These are phyloP conservation scores for Brachyptera risi DNA, from an alignment of 2,888 invertebrate genomes.

Conservation along the genomic window DNA sequence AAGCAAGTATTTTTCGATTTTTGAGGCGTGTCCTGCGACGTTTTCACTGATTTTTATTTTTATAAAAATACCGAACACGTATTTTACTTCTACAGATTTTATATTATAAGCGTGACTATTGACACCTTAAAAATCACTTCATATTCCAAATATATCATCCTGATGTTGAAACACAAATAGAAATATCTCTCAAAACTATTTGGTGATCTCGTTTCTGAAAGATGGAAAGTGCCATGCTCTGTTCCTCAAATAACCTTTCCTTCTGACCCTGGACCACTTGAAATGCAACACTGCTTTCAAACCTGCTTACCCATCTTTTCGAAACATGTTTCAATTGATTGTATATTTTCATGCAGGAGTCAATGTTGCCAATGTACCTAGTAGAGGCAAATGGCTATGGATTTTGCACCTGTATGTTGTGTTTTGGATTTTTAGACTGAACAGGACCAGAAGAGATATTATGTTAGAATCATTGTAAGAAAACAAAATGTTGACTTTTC, in stretches of 20 bases:
- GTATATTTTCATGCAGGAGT: too few species aligned
- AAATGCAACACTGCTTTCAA: neutral
- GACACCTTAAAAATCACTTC: slow-evolving; percentile 27
- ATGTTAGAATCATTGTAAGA: neutral
- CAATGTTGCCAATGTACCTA: too few species aligned
- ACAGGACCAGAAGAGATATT: slow-evolving; percentile 16
- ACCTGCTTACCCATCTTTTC: neutral
- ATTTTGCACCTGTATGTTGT: neutral
- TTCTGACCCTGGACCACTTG: too few species aligned
- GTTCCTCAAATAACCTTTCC: too few species aligned
- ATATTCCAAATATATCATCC: slow-evolving; percentile 27
- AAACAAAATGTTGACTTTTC: neutral
- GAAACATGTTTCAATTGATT: too few species aligned
- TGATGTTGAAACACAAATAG: slow-evolving; percentile 18
- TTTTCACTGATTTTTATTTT: slow-evolving; percentile 5
- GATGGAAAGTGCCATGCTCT: slow-evolving; percentile 41
- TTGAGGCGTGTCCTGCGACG: slow-evolving; percentile 2
- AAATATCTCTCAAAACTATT: slow-evolving; percentile 11
- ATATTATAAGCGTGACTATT: too few species aligned
- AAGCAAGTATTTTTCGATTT: slow-evolving; percentile 3
- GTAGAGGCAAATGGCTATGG: slow-evolving; percentile 10
- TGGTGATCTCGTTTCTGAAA: slow-evolving; percentile 31
- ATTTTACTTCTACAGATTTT: too few species aligned
- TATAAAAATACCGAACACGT: neutral
- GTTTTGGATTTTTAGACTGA: neutral